A percentile compares a stretch with the other conserved stretches of the same genome.
Evolutionary conservation across 2,888 invertebrate species (phyloP).

Genomic region (Pachydiplax longipennis): DNA sequence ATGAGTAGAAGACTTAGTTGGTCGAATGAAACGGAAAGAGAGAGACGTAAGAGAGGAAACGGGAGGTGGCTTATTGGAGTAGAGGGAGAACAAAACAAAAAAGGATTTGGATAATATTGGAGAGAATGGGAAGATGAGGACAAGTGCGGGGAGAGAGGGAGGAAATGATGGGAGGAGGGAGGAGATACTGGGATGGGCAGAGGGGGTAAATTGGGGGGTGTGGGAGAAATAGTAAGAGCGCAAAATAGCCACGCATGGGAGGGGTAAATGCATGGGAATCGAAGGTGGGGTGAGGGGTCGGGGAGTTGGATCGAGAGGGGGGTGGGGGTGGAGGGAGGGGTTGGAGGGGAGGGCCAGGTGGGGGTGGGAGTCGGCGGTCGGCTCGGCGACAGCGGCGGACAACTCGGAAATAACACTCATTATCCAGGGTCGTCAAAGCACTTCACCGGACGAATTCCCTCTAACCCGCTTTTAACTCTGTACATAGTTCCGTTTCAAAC

Average conservation of each 20-base stretch:
- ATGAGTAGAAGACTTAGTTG: too few relatives aligned
- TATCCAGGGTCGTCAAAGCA: slow-evolving; percentile 41
- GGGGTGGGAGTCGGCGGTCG: neutral
- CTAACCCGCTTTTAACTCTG: slow-evolving; percentile 42
- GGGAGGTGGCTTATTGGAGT: too few relatives aligned
- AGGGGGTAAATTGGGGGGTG: neutral
- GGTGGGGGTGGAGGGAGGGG: too few relatives aligned
- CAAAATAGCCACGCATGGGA: neutral
- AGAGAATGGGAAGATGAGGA: too few relatives aligned
- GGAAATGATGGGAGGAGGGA: neutral
- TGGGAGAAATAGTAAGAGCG: neutral
- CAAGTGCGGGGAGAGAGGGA: too few relatives aligned
- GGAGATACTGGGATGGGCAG: neutral
- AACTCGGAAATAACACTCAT: slow-evolving; percentile 42
- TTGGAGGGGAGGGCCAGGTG: neutral
- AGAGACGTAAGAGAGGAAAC: too few relatives aligned
- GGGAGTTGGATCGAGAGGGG: neutral
- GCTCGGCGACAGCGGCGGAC: neutral
- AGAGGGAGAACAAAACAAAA: too few relatives aligned
- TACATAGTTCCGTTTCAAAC: slow-evolving; percentile 43
- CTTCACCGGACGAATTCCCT: slow-evolving; percentile 42
- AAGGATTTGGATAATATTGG: too few relatives aligned
- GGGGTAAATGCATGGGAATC: neutral
- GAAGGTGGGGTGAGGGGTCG: neutral
- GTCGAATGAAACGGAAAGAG: too few relatives aligned